Percentiles rank a stretch among this genome's conserved stretches.
Conservation (phyloP, 2,888 invertebrate genomes). For the Cosmopolites sordidus region DNA sequence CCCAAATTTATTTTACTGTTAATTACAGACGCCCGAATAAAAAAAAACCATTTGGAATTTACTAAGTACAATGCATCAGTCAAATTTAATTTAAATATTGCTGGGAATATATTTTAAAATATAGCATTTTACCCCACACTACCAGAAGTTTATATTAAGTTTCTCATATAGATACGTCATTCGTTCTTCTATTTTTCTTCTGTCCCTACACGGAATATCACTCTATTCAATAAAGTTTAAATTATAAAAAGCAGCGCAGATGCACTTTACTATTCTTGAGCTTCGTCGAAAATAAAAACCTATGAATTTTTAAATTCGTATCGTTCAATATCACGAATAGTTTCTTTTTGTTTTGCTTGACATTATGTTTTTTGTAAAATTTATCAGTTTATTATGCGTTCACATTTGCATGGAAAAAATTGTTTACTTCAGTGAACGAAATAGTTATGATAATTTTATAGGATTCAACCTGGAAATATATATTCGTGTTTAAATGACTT, state of each 20-base stretch:
- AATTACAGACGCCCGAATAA: too few species aligned
- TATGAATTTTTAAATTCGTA: slow-evolving; percentile 25
- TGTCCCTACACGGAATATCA: slow-evolving; percentile 26
- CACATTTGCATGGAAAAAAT: too few species aligned
- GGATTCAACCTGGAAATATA: too few species aligned
- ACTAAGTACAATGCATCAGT: too few species aligned
- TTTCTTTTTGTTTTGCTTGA: slow-evolving; percentile 3
- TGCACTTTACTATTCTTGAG: slow-evolving; percentile 25
- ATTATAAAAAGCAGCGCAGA: slow-evolving; percentile 23
- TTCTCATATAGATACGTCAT: slow-evolving; percentile 23
- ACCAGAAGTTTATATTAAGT: slow-evolving; percentile 25
- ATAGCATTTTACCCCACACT: background rate
- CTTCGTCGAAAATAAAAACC: slow-evolving; percentile 19
- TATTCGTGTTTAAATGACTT: too few species aligned
- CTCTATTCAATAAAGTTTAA: slow-evolving; percentile 29
- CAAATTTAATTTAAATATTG: too few species aligned
- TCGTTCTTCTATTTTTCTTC: slow-evolving; percentile 22
- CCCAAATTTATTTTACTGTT: too few species aligned
- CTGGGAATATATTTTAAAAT: background rate
- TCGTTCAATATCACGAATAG: slow-evolving; percentile 19
- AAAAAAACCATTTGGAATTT: too few species aligned
- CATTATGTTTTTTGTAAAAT: too few species aligned
- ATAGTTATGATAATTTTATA: too few species aligned
- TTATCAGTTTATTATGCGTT: too few species aligned
- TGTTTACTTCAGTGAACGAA: too few species aligned